These are phyloP conservation scores for Parascotia fuliginaria DNA, from an alignment of 2,888 invertebrate species.

Conservation along the genomic window DNA sequence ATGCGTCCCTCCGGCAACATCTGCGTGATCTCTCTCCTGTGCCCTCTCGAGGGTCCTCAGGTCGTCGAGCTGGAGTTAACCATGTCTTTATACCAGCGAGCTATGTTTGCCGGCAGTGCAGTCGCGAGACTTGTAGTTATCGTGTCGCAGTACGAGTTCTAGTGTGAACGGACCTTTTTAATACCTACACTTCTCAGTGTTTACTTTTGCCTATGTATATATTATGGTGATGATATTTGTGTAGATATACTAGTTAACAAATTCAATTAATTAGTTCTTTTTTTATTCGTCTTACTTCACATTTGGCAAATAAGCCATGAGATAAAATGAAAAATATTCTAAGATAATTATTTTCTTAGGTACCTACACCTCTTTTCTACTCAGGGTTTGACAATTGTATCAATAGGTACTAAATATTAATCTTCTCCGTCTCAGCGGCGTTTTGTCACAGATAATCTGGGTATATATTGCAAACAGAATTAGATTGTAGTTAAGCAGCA, in stretches of 20 bases:
- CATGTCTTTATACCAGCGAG: conserved; percentile 92
- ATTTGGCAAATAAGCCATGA: no score
- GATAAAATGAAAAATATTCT: no score
- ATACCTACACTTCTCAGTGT: not conserved
- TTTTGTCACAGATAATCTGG: no score
- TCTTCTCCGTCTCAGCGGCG: no score
- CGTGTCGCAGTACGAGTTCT: conserved; percentile 92
- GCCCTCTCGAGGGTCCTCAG: conserved; percentile 93
- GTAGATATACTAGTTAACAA: not conserved
- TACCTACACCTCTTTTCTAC: no score
- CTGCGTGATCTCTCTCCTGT: conserved; percentile 90
- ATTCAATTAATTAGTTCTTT: not conserved
- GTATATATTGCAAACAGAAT: no score
- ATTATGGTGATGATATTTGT: not conserved
- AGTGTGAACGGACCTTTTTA: conserved; percentile 17
- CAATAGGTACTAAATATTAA: no score
- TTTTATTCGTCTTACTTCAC: no score
- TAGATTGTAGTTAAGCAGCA: no score
- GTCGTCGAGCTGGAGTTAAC: conserved; percentile 95
- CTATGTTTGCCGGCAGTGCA: conserved; percentile 91
- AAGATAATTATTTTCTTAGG: no score
- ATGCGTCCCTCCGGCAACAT: conserved; percentile 87
- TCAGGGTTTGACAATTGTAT: no score
- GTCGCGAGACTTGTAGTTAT: conserved; percentile 94
- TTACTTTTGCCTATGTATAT: not conserved